Base-by-base conservation (phyloP, 2,888 invertebrate species). In the Phania funesta region DNA sequence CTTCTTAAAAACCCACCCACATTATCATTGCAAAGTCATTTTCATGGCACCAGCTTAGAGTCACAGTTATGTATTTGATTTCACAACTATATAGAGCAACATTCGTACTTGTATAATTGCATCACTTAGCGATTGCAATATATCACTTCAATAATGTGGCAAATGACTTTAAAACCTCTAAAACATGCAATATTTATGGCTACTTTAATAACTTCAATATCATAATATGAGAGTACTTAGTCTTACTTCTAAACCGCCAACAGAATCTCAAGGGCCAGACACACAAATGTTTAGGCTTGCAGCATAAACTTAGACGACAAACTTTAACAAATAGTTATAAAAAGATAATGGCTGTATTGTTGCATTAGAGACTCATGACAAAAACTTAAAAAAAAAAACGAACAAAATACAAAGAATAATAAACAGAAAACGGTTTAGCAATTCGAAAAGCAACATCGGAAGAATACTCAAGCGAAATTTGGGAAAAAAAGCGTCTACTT, bases 161-260 rank as follows among this genome's bases (percentile, higher is more conserved):
- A 82, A 82, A 82, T 78, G 78, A 78, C 74, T 82, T 78, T 60
- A 75, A 78, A 70, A 82, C 50, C 73, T 74, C 50, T 68, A 81
- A 81, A 67, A 56, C 54, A 50, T 29, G 44, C 44, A 78, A 74
- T 65, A 82, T 82, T 82, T 82, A 78, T 82, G 74, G 74, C 64
- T 65, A 70, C 70, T 82, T 70, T 74, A 74, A 68, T 54, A 82
- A 70, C 54, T 74, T 35, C 68, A 74, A 78, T 70, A 73, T 52
- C 67, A 77, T 62, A 54, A 60, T 62, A 50, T 6, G 38, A 35
- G 7, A 60, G 65, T 44, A 65, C 60, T 50, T 24, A 70, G 18
- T 71, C 41, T 60, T 38, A 29, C n/a, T 52, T 18, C 32, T 24
- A 79, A 71, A 22, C 60, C 56, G 71, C 80, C 56, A 48, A 5